These are phyloP conservation scores for Pollenia labialis DNA, from an alignment of 2,888 invertebrate genomes.

Conservation along the genomic window DNA sequence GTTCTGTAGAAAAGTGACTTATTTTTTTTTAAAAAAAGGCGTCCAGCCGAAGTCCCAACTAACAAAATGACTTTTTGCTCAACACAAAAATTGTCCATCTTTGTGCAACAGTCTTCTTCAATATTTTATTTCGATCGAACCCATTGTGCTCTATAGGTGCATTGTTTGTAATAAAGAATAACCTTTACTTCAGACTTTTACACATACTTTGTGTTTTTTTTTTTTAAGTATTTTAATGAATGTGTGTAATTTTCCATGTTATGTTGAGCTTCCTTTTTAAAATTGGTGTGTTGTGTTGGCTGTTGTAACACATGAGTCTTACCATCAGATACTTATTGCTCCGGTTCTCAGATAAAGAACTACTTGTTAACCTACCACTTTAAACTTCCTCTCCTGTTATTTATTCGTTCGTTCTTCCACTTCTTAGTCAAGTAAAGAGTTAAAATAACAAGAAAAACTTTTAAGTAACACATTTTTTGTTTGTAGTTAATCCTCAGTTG, in stretches of 20 bases:
- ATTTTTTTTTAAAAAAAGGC: too few relatives aligned
- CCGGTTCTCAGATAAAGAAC: background rate
- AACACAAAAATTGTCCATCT: too few relatives aligned
- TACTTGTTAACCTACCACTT: background rate
- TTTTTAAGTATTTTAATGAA: background rate
- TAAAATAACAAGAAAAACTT: background rate
- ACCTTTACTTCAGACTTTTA: too few relatives aligned
- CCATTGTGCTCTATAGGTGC: too few relatives aligned
- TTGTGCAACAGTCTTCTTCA: too few relatives aligned
- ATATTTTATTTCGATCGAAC: too few relatives aligned
- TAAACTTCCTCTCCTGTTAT: background rate
- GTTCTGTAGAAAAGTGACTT: too few relatives aligned
- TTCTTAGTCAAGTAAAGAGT: background rate
- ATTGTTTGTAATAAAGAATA: too few relatives aligned
- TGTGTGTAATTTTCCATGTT: constrained; percentile 32
- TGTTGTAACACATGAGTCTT: constrained; percentile 41
- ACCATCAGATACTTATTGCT: background rate
- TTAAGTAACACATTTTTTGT: background rate
- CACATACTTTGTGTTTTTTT: background rate
- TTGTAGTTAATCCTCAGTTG: background rate
- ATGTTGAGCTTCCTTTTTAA: constrained; percentile 34
- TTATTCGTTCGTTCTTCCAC: background rate
- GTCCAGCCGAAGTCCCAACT: too few relatives aligned
- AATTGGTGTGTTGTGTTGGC: constrained; percentile 1
- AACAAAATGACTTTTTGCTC: too few relatives aligned